These are phyloP conservation scores for Mesoligia furuncula DNA, from an alignment of 2,888 invertebrate genomes.

Conservation along the genomic window DNA sequence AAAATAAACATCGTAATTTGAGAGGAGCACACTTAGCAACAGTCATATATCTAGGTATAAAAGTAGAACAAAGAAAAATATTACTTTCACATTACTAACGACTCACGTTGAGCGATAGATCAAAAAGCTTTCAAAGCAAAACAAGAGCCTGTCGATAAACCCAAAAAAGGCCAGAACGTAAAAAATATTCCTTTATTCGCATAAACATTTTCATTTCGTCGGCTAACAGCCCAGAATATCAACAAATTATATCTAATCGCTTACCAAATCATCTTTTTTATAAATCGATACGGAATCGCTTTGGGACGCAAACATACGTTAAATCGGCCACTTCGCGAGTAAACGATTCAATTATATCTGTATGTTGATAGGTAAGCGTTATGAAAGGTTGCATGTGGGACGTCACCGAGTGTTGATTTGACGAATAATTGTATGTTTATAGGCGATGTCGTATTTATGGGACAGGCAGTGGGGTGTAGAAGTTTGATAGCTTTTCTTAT, in stretches of 20 bases:
- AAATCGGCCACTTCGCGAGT: slow-evolving; percentile 58
- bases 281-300: slow-evolving; percentile 55
- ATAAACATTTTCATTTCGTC: slow-evolving; percentile 36
- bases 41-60: background rate
- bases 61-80: slow-evolving; percentile 22
- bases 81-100: slow-evolving; percentile 11
- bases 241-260: slow-evolving; percentile 59
- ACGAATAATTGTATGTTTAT: slow-evolving; percentile 51
- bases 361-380: slow-evolving; percentile 52
- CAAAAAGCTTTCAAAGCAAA: slow-evolving; percentile 36
- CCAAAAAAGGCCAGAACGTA: slow-evolving; percentile 7
- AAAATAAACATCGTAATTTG: too few relatives aligned
- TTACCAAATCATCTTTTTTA: slow-evolving; percentile 56
- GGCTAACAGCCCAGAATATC: slow-evolving; percentile 46
- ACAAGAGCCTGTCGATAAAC: slow-evolving; percentile 19
- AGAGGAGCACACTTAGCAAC: background rate
- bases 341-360: slow-evolving; percentile 66
- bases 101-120: slow-evolving; percentile 21
- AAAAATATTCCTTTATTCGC: slow-evolving; percentile 25
- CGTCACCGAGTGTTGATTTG: slow-evolving; percentile 53
- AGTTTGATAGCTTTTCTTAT: slow-evolving; percentile 5
- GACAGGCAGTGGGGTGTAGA: background rate
- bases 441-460: slow-evolving; percentile 30
- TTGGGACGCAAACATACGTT: slow-evolving; percentile 59
- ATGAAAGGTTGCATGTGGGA: slow-evolving; percentile 47